Base-by-base conservation (phyloP, 2,888 invertebrate genomes). In the Loripinus fragilis region DNA sequence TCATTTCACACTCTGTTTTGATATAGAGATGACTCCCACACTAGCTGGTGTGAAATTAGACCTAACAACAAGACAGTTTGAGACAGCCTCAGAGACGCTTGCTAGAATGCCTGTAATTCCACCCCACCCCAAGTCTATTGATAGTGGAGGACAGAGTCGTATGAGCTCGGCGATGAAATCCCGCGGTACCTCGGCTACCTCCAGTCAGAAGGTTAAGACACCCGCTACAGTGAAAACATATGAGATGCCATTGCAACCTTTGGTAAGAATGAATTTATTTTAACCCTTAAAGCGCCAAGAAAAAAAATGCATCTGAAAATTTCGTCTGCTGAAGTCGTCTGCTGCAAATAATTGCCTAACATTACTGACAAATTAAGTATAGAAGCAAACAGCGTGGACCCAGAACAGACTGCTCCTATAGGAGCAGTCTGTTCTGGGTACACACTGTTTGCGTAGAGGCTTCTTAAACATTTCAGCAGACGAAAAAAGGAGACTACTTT, bases 211-310 rank as follows among this genome's bases (percentile, higher is more conserved):
- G 28, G 75, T 78, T 25, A 91, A 89, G 82, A 90, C 90, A 2
- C 89, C 90, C n/a, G 90, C 90, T 7, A 85, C 89, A 17, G 78
- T 92, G 69, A 91, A 90, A 85, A 92, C 91, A 5, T 89, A 89
- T 77, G 92, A 92, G 80, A 91, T 92, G 90, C 89, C 90, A 35
- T 79, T 91, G 28, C 92, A 92, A 66, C 92, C 92, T 20, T 70
- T 91, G 89, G 92, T 92, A 82, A 81, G 88, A 45, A 12, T 20
- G 3, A 45, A 41, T 41, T n/a, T n/a, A n/a, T n/a, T n/a, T n/a
- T n/a, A n/a, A n/a, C n/a, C n/a, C n/a, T n/a, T n/a, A n/a, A n/a
- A n/a, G n/a, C n/a, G n/a, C n/a, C n/a, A n/a, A n/a, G n/a, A n/a
- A n/a, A n/a, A n/a, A n/a, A n/a, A n/a, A n/a, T n/a, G n/a, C n/a